A percentile compares a stretch with the other conserved stretches of the same genome.
Conservation (phyloP, 2,797 vertebrate genomes). For the Hipposideros larvatus region DNA sequence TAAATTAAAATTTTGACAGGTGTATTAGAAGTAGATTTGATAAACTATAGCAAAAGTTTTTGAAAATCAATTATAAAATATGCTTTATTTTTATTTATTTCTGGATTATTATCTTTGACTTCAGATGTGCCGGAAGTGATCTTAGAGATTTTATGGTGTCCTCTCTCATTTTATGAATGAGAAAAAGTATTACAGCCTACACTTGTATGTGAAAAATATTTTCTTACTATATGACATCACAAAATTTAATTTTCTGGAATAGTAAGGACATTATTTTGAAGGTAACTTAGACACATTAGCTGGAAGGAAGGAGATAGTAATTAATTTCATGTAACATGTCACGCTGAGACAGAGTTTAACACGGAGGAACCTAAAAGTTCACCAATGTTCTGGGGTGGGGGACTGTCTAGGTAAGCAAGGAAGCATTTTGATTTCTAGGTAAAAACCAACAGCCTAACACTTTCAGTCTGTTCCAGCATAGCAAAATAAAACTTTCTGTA, state of each 20-base stretch:
- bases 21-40: not conserved
- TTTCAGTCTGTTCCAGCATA: not conserved
- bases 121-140: not conserved
- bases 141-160: constrained; percentile 10
- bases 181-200: not conserved
- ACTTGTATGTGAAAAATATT: constrained; percentile 11
- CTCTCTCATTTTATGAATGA: constrained; percentile 9
- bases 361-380: not conserved
- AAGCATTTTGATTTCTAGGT: not conserved
- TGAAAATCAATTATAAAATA: constrained; percentile 4
- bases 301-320: not conserved
- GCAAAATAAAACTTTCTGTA: constrained; percentile 26
- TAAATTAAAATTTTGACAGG: not conserved
- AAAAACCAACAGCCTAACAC: constrained; percentile 16
- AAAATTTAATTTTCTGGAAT: constrained; percentile 32
- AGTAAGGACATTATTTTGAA: constrained; percentile 24
- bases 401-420: not conserved
- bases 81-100: constrained; percentile 5
- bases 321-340: constrained; percentile 41
- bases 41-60: not conserved
- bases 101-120: not conserved
- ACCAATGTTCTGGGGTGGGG: not conserved
- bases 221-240: not conserved
- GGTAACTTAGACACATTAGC: not conserved
- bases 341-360: not conserved